These are phyloP conservation scores for Scalopus aquaticus DNA, from an alignment of 2,113 vertebrate species.

Conservation along the genomic window DNA sequence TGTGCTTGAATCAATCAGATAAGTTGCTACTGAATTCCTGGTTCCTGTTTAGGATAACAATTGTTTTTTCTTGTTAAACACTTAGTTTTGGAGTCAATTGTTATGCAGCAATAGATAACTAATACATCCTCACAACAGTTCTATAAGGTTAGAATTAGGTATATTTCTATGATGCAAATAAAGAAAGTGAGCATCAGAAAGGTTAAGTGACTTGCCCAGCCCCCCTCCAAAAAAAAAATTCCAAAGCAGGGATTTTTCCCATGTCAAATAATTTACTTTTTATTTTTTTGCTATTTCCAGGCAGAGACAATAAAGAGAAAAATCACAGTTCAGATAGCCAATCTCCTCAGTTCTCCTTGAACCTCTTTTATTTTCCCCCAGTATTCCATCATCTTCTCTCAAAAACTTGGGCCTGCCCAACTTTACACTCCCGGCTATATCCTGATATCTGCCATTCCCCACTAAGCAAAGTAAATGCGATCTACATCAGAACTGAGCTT, in stretches of 20 bases:
- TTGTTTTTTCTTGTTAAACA: not conserved
- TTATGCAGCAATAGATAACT: not conserved
- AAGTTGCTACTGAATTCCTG: not conserved
- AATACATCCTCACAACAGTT: not conserved
- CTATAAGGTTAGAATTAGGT: not conserved
- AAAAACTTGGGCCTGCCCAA: not conserved
- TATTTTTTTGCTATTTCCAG: not conserved
- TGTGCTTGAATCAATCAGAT: not conserved
- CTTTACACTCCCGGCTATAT: not conserved
- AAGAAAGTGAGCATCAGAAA: constrained; percentile 10
- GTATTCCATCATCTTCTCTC: not conserved
- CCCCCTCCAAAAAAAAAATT: not conserved
- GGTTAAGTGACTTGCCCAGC: not conserved
- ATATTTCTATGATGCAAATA: not conserved
- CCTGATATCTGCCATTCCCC: not conserved
- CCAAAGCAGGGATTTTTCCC: not conserved
- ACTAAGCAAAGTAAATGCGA: not conserved
- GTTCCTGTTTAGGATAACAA: not conserved
- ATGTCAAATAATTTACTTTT: not conserved
- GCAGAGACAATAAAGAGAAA: not conserved
- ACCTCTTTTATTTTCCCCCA: not conserved
- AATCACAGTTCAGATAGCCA: not conserved
- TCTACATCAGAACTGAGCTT: not conserved
- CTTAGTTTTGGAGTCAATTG: not conserved
- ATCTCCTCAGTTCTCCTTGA: not conserved